Evolutionary conservation across 2,888 invertebrate genomes (phyloP).

Genomic region (Lasioglossum marginatum): DNA sequence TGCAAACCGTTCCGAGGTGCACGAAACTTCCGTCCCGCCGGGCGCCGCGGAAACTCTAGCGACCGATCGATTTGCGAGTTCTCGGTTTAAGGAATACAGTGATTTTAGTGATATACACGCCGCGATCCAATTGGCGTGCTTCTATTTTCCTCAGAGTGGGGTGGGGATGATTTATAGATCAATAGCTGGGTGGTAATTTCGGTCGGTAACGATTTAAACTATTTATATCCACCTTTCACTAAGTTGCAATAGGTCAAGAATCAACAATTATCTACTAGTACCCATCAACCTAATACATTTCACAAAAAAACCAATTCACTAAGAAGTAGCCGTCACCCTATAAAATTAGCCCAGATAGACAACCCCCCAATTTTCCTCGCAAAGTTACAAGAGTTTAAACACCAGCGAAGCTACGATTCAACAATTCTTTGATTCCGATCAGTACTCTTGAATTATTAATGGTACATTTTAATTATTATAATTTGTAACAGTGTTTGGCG

Average conservation of each 20-base stretch:
- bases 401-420: background rate
- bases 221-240: background rate
- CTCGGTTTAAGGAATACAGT: background rate
- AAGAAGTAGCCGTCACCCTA: background rate
- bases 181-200: background rate
- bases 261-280: background rate
- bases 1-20: background rate
- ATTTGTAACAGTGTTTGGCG: background rate
- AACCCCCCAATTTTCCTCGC: background rate
- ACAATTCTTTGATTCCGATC: background rate
- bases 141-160: background rate
- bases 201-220: background rate
- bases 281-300: background rate
- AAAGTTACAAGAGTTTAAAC: background rate
- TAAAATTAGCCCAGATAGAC: background rate
- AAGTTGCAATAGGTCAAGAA: background rate
- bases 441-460: background rate
- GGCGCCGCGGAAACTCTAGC: background rate
- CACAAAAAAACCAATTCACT: background rate
- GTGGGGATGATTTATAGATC: background rate
- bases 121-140: background rate
- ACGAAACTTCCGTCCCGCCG: background rate
- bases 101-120: background rate
- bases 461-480: background rate
- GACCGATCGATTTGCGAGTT: constrained; percentile 15